Evolutionary conservation across 2,888 invertebrate genomes (phyloP).

Genomic region (Erannis defoliaria): DNA sequence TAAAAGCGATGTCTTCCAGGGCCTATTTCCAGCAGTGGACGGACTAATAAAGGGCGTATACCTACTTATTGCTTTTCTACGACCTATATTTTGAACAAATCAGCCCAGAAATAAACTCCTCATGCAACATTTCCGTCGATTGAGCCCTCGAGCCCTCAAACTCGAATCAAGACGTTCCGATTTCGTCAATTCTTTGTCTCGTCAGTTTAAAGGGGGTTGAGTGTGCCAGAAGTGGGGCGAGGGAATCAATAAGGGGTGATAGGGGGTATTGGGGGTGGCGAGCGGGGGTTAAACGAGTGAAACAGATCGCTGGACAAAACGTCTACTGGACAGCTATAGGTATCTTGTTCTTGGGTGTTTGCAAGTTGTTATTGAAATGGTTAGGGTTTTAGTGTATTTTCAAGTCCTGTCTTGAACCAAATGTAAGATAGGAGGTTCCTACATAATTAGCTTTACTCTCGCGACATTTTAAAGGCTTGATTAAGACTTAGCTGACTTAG

Average conservation of each 20-base stretch:
- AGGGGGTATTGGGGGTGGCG: constrained; percentile 46
- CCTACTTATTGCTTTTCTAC: too few species aligned
- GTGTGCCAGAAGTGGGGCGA: constrained; percentile 64
- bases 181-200: constrained; percentile 71
- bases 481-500: too few species aligned
- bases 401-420: not conserved
- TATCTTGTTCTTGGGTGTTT: constrained; percentile 14
- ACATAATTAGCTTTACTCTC: too few species aligned
- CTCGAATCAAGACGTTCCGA: constrained; percentile 30
- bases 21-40: too few species aligned
- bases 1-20: too few species aligned
- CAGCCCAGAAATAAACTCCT: not conserved
- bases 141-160: not conserved
- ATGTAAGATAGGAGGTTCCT: not conserved
- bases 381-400: not conserved
- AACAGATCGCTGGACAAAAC: constrained; percentile 63
- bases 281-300: constrained; percentile 56
- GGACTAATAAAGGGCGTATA: too few species aligned
- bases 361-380: not conserved
- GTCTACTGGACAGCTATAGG: constrained; percentile 48
- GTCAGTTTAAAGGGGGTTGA: constrained; percentile 62
- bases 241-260: constrained; percentile 74
- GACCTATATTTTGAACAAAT: not conserved
- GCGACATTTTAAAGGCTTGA: too few species aligned
- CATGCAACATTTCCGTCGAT: constrained; percentile 3